Evolutionary conservation across 2,113 vertebrate genomes (phyloP).

Genomic region (Epinephelus moara): DNA sequence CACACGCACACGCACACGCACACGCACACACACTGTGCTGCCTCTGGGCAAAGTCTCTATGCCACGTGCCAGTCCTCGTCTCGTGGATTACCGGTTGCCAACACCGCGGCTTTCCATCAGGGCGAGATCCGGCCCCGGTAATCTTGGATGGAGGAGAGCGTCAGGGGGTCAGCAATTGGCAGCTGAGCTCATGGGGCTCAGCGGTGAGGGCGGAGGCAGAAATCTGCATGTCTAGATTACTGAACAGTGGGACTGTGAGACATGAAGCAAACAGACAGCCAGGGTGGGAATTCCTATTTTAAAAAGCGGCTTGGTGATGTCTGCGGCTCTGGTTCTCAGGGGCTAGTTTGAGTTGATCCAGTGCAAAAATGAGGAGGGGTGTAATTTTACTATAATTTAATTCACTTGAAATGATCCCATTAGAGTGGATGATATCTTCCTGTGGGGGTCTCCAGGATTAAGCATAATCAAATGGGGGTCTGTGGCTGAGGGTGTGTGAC

Average conservation of each 20-base stretch:
- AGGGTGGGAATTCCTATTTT: slow-evolving; percentile 34
- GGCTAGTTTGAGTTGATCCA: background rate
- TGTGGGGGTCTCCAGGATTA: background rate
- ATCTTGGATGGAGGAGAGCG: slow-evolving; percentile 52
- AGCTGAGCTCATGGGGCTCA: slow-evolving; percentile 49
- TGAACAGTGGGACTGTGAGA: slow-evolving; percentile 39
- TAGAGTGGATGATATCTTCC: background rate
- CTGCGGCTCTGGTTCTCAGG: background rate
- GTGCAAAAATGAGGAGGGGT: background rate
- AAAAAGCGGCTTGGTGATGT: background rate
- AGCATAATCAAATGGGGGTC: background rate
- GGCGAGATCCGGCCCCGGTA: slow-evolving; percentile 58
- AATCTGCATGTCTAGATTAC: slow-evolving; percentile 57
- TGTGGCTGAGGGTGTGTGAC: background rate
- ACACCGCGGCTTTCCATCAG: slow-evolving; percentile 51
- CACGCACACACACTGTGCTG: slow-evolving; percentile 31
- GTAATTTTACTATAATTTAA: slow-evolving; percentile 16
- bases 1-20: slow-evolving; percentile 41
- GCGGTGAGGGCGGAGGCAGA: background rate
- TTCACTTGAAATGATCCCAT: slow-evolving; percentile 15
- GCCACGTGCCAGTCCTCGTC: slow-evolving; percentile 72
- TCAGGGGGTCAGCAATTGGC: slow-evolving; percentile 49
- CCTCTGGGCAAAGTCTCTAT: slow-evolving; percentile 60
- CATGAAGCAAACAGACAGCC: slow-evolving; percentile 24
- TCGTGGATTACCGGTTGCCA: slow-evolving; percentile 73